A percentile compares a stretch with the other conserved stretches of the same genome.
These are phyloP conservation scores for Pterostichus niger DNA, from an alignment of 2,888 invertebrate genomes.

Conservation along the genomic window DNA sequence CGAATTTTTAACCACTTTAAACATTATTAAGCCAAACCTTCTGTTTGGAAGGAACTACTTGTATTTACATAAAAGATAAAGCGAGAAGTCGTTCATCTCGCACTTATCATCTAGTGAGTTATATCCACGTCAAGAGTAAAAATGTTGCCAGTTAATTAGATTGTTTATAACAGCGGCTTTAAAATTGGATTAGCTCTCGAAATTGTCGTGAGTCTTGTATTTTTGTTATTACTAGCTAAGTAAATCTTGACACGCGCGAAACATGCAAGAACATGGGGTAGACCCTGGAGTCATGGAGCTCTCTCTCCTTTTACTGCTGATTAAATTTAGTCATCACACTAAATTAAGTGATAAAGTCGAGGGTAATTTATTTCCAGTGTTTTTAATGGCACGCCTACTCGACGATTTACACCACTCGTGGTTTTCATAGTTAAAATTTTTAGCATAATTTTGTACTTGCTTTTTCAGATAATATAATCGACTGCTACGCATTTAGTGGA, in stretches of 20 bases:
- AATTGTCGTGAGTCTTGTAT: conserved; percentile 45
- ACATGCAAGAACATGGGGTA: conserved; percentile 21
- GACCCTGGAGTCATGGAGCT: neutral
- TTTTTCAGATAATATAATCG: too few species aligned
- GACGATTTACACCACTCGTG: conserved; percentile 15
- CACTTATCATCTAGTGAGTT: too few species aligned
- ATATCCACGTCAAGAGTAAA: neutral
- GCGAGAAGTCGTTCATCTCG: too few species aligned
- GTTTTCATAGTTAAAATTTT: conserved; percentile 31
- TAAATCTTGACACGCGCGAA: conserved; percentile 37
- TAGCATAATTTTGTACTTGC: conserved; percentile 24
- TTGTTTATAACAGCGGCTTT: conserved; percentile 31
- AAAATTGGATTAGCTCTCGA: conserved; percentile 45
- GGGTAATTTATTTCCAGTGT: conserved; percentile 39
- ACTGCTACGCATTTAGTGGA: neutral
- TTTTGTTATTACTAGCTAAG: conserved; percentile 55
- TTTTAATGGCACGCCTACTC: conserved; percentile 41
- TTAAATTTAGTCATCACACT: conserved; percentile 58
- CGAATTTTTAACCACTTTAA: too few species aligned
- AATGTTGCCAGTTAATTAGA: conserved; percentile 17
- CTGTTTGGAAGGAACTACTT: too few species aligned
- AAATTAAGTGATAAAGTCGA: conserved; percentile 53
- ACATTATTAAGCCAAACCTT: too few species aligned
- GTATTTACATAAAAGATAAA: too few species aligned
- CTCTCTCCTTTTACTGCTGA: conserved; percentile 48